Evolutionary conservation across 35 echinoderm and acorn worm species (phyloP), one percentile per base, ranked within the genome.

Genomic region (Heliocidaris erythrogramma): DNA sequence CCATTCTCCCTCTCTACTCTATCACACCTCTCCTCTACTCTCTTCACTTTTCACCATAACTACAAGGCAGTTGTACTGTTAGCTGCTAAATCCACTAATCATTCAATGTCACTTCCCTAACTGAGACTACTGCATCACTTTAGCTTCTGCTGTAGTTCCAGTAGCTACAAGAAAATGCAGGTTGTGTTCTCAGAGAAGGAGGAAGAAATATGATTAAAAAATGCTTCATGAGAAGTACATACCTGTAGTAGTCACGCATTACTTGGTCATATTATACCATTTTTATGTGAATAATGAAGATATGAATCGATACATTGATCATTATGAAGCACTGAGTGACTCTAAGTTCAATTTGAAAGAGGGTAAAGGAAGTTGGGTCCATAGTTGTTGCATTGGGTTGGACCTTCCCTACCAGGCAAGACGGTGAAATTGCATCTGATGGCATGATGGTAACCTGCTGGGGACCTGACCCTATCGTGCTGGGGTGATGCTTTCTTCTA

Each of bases 391-490:
- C 27, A 27, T 78, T 0, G 65, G 65, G 65, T 78, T 78, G 65
- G 65, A 89, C 47, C 47, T 31, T 84, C 69, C 69, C 69, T 32
- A 2, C 87, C 87, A 31, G 11, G 29, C 31, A 32, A 47, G 87
- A 13, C 31, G 87, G 14, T 89, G 87, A 89, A 89, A 89, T 89
- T 89, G 87, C 87, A 89, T 89, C 31, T 48, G 87, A 89, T 89
- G 32, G 87, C 17, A 89, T 27, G 31, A 89, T 48, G 30, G 29
- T 32, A 47, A 16, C 87, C 87, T 27, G 87, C 87, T 89, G 87
- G 1, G 87, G 47, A 47, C 31, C 87, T 89, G 87, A 89, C 87
- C 87, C 87, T 48, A 18, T 24, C 87, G 2, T 32, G 87, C 87
- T 89, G 87, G 47, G 87, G 31, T 13, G 87, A 18, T 32, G 87